Evolutionary conservation across 2,888 invertebrate species (phyloP).

Genomic region (Drosophila subquinaria): DNA sequence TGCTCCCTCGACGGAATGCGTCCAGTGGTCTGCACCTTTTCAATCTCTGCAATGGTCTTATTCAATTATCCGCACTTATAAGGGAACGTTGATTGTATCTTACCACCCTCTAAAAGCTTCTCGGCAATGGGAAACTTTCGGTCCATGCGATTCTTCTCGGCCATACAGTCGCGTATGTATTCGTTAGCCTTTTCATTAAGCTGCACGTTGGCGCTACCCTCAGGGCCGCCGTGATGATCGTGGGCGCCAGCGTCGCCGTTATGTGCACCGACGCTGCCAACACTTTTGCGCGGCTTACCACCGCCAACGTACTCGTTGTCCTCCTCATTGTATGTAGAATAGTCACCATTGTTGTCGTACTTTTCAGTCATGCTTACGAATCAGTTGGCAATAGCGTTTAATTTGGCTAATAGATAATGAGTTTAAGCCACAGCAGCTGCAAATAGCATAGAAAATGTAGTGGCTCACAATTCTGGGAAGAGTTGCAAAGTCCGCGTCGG

Average conservation of each 20-base stretch:
- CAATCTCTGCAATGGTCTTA: constrained; percentile 88
- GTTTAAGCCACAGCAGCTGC: constrained; percentile 30
- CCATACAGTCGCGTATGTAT: constrained; percentile 91
- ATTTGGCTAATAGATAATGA: constrained; percentile 35
- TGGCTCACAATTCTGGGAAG: constrained; percentile 1
- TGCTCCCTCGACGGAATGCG: constrained; percentile 89
- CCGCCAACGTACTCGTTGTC: constrained; percentile 81
- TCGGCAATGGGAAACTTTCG: constrained; percentile 90
- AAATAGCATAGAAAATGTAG: constrained; percentile 29
- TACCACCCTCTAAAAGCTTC: constrained; percentile 91
- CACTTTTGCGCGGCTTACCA: constrained; percentile 77
- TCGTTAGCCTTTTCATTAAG: constrained; percentile 91
- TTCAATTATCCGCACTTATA: not conserved
- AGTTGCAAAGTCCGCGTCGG: constrained; percentile 9
- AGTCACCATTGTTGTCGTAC: constrained; percentile 85
- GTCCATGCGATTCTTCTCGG: constrained; percentile 90
- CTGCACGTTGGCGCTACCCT: constrained; percentile 83
- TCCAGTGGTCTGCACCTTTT: constrained; percentile 90
- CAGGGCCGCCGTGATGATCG: constrained; percentile 83
- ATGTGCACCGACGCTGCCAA: constrained; percentile 71
- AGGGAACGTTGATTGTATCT: constrained; percentile 9
- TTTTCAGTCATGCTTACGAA: constrained; percentile 83
- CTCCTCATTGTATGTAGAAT: constrained; percentile 83
- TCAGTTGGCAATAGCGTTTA: constrained; percentile 35
- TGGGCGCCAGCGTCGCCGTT: constrained; percentile 82